Evolutionary conservation across 2,797 vertebrate species (phyloP).

Genomic region (Cyprinodon diabolis): DNA sequence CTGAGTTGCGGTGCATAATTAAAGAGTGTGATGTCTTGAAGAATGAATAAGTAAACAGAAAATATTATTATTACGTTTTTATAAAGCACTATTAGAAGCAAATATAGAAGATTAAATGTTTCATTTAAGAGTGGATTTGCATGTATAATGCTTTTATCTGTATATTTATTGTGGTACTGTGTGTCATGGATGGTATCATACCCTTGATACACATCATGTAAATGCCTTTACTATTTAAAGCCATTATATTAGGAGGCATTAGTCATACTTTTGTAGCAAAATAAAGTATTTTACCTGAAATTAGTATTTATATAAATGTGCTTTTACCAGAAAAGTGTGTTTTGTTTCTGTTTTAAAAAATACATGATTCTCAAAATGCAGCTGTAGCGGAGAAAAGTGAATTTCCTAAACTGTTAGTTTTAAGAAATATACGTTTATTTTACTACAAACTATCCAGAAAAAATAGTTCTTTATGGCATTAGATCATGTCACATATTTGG

Average conservation of each 20-base stretch:
- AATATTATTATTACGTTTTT: constrained; percentile 3
- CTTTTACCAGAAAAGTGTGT: too few relatives aligned
- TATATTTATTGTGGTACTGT: constrained; percentile 14
- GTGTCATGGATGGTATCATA: constrained; percentile 1
- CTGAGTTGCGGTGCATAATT: neutral
- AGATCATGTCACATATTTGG: too few relatives aligned
- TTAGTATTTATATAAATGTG: too few relatives aligned
- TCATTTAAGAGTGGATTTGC: constrained; percentile 27
- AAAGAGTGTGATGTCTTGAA: constrained; percentile 4
- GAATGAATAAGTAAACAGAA: constrained; percentile 9
- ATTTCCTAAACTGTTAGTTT: too few relatives aligned
- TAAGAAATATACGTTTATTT: too few relatives aligned
- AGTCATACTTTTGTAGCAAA: too few relatives aligned
- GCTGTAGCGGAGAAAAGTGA: too few relatives aligned
- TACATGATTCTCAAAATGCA: too few relatives aligned
- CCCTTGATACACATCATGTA: neutral
- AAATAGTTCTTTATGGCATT: too few relatives aligned
- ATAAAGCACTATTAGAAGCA: constrained; percentile 16
- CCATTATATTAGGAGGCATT: neutral
- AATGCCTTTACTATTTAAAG: neutral
- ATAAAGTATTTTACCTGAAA: too few relatives aligned
- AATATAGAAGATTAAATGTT: constrained; percentile 15
- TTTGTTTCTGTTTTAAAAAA: too few relatives aligned
- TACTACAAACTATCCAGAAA: too few relatives aligned
- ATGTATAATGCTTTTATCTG: constrained; percentile 7